Evolutionary conservation across 2,888 invertebrate species (phyloP).

Genomic region (Lymantria dispar): DNA sequence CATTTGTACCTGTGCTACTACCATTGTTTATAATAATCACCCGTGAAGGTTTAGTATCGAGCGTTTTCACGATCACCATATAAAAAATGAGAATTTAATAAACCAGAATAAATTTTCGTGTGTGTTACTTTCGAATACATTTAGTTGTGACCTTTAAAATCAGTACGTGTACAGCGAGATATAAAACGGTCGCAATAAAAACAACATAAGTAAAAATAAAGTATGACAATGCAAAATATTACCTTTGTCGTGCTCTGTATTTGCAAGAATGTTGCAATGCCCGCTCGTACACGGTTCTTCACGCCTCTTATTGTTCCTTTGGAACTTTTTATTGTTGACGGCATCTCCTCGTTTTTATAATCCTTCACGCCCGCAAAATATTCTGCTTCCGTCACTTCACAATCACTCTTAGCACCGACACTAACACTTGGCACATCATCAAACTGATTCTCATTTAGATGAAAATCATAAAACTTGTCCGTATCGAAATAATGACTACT

Average conservation of each 20-base stretch:
- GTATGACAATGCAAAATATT: slow-evolving; percentile 58
- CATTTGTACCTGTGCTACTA: slow-evolving; percentile 38
- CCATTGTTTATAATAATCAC: slow-evolving; percentile 51
- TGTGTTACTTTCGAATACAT: slow-evolving; percentile 67
- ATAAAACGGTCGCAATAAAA: slow-evolving; percentile 25
- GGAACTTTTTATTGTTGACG: slow-evolving; percentile 93
- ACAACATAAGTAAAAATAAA: slow-evolving; percentile 44
- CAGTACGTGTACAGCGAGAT: slow-evolving; percentile 66
- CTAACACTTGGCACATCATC: slow-evolving; percentile 76
- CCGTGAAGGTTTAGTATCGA: slow-evolving; percentile 60
- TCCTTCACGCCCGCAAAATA: slow-evolving; percentile 92
- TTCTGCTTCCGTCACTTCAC: slow-evolving; percentile 82
- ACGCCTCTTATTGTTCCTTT: slow-evolving; percentile 97
- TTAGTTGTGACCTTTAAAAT: slow-evolving; percentile 68
- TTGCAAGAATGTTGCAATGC: slow-evolving; percentile 96
- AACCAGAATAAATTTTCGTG: slow-evolving; percentile 48
- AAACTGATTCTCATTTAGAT: slow-evolving; percentile 87
- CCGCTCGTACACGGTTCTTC: slow-evolving; percentile 96
- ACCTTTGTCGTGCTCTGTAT: slow-evolving; percentile 92
- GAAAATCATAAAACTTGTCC: slow-evolving; percentile 91
- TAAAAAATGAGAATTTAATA: slow-evolving; percentile 52
- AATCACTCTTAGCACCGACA: slow-evolving; percentile 64
- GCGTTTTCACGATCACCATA: slow-evolving; percentile 38
- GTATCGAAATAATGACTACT: slow-evolving; percentile 86
- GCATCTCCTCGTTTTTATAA: slow-evolving; percentile 83